Evolutionary conservation across 2,888 invertebrate genomes (phyloP), one percentile per base, ranked within the genome.

Genomic region (Agrotis exclamationis): DNA sequence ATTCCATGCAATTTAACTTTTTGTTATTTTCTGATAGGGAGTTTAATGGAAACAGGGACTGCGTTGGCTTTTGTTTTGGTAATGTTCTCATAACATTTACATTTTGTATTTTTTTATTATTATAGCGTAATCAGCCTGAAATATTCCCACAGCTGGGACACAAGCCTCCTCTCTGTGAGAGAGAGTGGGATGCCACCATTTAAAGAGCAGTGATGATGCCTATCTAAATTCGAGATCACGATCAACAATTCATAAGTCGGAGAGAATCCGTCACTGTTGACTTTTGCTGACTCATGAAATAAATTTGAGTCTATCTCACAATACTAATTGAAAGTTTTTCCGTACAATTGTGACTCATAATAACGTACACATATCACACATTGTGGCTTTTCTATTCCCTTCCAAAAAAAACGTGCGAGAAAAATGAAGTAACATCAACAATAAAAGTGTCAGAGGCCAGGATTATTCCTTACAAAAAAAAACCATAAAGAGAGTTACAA

Each of bases 401-500:
- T 33, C 3, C 22, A 44, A 64, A 59, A 63, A 64, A 80, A 53
- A 45, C 16, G 48, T 3, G 65, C 50, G 51, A 75, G 75, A 75
- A 77, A 85, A 82, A 79, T 76, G 62, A 74, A 74, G 72, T 63
- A 22, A 68, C 68, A 71, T 53, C 56, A 74, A 79, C 56, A 74
- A 79, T 69, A 78, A 80, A 86, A 82, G 69, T 84, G 85, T 84
- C 85, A 85, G 78, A 58, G 54, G 69, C 70, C 70, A 67, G 70
- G 69, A 86, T 86, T 71, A 85, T 76, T 76, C 59, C 68, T 72
- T 70, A 74, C 80, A 79, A 85, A 88, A 87, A 87, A 86, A 80
- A 62, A 62, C 65, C 79, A 84, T 86, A 88, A 85, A 89, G 82
- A 82, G 75, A 74, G 74, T 66, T 78, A 89, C 88, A 88, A 89